These are phyloP conservation scores for Drosophila lini DNA, from an alignment of 1,140 invertebrate species.

Conservation along the genomic window DNA sequence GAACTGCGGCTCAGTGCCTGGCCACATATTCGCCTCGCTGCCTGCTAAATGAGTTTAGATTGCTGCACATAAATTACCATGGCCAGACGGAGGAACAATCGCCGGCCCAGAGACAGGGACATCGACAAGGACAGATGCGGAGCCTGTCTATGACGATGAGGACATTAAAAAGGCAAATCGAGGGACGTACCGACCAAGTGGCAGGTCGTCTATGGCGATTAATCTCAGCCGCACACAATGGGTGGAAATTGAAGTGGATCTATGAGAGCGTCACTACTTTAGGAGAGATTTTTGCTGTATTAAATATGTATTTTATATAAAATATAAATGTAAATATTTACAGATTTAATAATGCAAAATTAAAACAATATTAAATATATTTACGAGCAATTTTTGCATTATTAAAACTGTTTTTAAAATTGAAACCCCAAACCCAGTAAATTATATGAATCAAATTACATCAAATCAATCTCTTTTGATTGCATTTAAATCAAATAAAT, in stretches of 20 bases:
- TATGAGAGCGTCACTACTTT: neutral
- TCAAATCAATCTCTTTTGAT: conserved; percentile 8
- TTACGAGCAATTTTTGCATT: too few relatives aligned
- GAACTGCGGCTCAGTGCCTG: conserved; percentile 16
- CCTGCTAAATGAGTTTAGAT: conserved; percentile 71
- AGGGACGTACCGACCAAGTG: conserved; percentile 4
- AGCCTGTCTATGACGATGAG: neutral
- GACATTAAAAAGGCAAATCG: conserved; percentile 22
- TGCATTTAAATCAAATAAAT: conserved; percentile 10
- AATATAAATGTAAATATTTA: too few relatives aligned
- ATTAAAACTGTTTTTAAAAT: neutral
- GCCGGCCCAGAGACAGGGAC: conserved; percentile 26
- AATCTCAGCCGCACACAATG: conserved; percentile 21
- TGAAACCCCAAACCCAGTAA: neutral
- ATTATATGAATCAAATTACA: neutral
- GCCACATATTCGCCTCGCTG: conserved; percentile 64
- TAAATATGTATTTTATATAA: neutral
- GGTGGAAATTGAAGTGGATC: neutral
- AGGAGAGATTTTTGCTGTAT: too few relatives aligned
- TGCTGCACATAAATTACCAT: conserved; percentile 71
- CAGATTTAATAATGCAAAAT: too few relatives aligned
- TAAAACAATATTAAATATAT: too few relatives aligned
- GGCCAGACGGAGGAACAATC: conserved; percentile 25
- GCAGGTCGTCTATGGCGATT: conserved; percentile 13
- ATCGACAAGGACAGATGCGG: conserved; percentile 19